These are phyloP conservation scores for Lemur catta DNA, from an alignment of 2,797 vertebrate genomes.

Conservation along the genomic window DNA sequence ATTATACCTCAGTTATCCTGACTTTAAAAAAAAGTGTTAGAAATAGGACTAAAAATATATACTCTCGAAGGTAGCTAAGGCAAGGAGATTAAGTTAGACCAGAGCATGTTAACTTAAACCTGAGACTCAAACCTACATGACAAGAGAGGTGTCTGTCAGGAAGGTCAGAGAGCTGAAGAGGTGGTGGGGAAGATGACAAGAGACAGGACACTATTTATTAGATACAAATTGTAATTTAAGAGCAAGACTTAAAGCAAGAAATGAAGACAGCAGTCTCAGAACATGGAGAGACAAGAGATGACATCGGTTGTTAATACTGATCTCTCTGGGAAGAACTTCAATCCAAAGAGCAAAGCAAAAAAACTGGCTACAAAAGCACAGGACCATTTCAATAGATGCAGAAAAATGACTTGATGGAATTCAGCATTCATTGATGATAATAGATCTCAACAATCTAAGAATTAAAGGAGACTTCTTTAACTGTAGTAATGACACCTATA, in stretches of 20 bases:
- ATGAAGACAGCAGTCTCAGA: neutral
- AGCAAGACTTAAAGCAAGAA: neutral
- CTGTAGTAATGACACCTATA: neutral
- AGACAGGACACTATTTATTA: neutral
- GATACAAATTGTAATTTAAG: neutral
- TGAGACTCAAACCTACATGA: neutral
- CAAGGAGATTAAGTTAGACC: neutral
- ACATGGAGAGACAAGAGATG: neutral
- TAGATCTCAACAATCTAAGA: neutral
- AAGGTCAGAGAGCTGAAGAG: neutral
- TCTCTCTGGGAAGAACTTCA: neutral
- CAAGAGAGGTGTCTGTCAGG: neutral
- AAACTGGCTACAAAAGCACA: neutral
- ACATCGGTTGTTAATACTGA: neutral
- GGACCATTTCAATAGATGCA: neutral
- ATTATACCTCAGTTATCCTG: neutral
- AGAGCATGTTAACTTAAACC: neutral
- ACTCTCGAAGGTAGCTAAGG: neutral
- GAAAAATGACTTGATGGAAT: neutral
- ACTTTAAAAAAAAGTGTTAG: neutral
- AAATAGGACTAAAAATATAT: neutral
- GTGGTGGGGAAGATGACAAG: neutral
- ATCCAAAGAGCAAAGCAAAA: neutral
- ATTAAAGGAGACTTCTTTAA: neutral
- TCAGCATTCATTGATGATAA: neutral